Evolutionary conservation across 2,888 invertebrate species (phyloP).

Genomic region (Sthenelais limicola): DNA sequence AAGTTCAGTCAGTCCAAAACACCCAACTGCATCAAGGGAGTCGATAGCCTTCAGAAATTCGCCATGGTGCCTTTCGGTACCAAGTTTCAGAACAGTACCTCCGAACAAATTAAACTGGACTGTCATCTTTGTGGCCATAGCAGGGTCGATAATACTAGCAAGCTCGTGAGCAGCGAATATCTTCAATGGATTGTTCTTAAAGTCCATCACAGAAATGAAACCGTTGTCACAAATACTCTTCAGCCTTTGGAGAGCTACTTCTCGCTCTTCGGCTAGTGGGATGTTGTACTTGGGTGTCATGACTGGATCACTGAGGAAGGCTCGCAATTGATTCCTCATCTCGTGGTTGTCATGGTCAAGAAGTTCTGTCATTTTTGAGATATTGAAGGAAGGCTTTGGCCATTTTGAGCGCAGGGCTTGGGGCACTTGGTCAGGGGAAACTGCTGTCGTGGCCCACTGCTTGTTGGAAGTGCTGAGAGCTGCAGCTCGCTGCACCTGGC

Average conservation of each 20-base stretch:
- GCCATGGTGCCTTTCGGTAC: constrained; percentile 66
- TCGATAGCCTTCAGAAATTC: constrained; percentile 56
- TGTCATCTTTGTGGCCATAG: constrained; percentile 54
- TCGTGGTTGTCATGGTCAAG: constrained; percentile 53
- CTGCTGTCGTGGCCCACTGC: too few species aligned
- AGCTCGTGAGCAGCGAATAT: constrained; percentile 54
- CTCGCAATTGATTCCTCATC: constrained; percentile 48
- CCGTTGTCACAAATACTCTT: constrained; percentile 52
- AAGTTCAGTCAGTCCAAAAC: constrained; percentile 53
- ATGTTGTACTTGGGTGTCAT: constrained; percentile 50
- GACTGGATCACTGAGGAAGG: constrained; percentile 44
- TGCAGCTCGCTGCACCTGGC: too few species aligned
- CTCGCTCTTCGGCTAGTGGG: constrained; percentile 50
- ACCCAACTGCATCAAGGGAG: constrained; percentile 51
- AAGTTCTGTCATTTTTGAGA: constrained; percentile 45
- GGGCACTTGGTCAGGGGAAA: not conserved
- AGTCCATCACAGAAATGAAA: constrained; percentile 53
- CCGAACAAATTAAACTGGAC: constrained; percentile 66
- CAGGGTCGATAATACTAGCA: constrained; percentile 51
- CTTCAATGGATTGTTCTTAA: constrained; percentile 50
- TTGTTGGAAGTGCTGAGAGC: too few species aligned
- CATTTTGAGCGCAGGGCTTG: constrained; percentile 32
- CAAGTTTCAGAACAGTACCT: constrained; percentile 67
- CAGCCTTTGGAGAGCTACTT: constrained; percentile 49
- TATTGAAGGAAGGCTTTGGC: constrained; percentile 41